Evolutionary conservation across 2,888 invertebrate species (phyloP).

Genomic region (Chelonus formosanus): DNA sequence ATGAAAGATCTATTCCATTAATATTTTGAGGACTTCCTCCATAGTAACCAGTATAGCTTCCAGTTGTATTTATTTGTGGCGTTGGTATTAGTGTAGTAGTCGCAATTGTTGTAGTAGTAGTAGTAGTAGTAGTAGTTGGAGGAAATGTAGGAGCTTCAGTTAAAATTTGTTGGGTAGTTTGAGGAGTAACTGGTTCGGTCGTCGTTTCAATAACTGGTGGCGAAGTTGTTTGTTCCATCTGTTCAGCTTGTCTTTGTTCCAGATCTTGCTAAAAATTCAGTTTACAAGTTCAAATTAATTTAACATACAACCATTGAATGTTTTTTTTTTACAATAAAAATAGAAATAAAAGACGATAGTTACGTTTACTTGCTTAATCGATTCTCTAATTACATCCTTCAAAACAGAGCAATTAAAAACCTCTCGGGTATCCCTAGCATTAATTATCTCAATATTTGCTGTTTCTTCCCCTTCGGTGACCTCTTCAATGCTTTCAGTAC

Average conservation of each 20-base stretch:
- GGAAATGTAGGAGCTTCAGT: conserved; percentile 1
- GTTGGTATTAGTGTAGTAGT: conserved; percentile 18
- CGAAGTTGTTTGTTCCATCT: not conserved
- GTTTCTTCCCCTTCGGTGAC: not conserved
- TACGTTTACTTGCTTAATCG: conserved; percentile 20
- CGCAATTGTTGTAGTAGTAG: not conserved
- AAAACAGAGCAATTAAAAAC: conserved; percentile 6
- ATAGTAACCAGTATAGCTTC: conserved; percentile 49
- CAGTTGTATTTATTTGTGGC: conserved; percentile 27
- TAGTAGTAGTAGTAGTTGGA: conserved; percentile 15
- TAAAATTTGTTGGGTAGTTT: conserved; percentile 1
- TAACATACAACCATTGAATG: not conserved
- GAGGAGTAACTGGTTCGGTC: conserved; percentile 7
- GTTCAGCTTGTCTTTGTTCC: conserved; percentile 16
- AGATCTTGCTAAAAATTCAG: conserved; percentile 21
- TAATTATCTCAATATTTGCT: not conserved
- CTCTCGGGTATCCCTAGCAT: not conserved
- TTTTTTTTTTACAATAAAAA: not conserved
- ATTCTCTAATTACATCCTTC: conserved; percentile 13
- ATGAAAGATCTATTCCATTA: conserved; percentile 48
- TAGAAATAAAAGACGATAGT: not conserved
- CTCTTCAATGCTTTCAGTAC: not conserved
- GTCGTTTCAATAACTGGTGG: conserved; percentile 5
- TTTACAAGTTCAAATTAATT: not conserved
- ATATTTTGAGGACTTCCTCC: conserved; percentile 54